phyloP scores from a whole-genome alignment of 2,888 invertebrate genomes.

The Metalampra italica region DNA sequence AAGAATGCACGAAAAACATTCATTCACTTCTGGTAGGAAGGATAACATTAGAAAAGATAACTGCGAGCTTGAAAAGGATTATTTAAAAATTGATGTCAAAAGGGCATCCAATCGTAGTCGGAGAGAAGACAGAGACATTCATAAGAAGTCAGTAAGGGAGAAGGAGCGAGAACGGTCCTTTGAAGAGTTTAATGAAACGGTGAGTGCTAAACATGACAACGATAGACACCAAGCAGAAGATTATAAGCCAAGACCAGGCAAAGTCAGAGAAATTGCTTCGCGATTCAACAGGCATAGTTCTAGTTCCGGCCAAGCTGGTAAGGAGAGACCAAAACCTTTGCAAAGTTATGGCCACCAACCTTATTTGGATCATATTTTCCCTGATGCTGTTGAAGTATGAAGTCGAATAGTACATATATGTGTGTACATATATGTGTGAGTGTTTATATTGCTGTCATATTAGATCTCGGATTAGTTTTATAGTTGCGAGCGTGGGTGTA shows the following conservation, averaged over 20 bases:
- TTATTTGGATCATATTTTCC: constrained; percentile 81
- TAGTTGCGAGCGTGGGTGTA: constrained; percentile 4
- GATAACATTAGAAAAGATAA: constrained; percentile 24
- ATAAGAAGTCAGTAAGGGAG: constrained; percentile 18
- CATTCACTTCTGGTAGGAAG: constrained; percentile 45
- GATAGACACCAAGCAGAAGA: constrained; percentile 27
- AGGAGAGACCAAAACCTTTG: constrained; percentile 76
- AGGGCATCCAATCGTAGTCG: constrained; percentile 43
- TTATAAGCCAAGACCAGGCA: constrained; percentile 56
- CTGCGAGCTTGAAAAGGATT: constrained; percentile 17
- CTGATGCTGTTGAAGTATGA: constrained; percentile 71
- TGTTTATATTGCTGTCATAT: constrained; percentile 8
- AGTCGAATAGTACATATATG: constrained; percentile 9
- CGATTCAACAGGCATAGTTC: constrained; percentile 57
- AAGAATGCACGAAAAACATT: constrained; percentile 54
- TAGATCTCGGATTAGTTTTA: constrained; percentile 15
- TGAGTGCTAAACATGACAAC: constrained; percentile 16
- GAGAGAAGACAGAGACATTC: constrained; percentile 24
- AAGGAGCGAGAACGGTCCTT: constrained; percentile 36
- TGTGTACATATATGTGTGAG: constrained; percentile 21
- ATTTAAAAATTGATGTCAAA: constrained; percentile 22
- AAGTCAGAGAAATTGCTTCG: constrained; percentile 68
- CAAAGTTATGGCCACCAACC: constrained; percentile 78
- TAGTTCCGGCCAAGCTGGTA: constrained; percentile 42
- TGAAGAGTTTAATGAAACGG: constrained; percentile 32